A percentile compares a stretch with the other conserved stretches of the same genome.
These are phyloP conservation scores for Zaprionus ghesquierei DNA, from an alignment of 1,140 invertebrate genomes.

Conservation along the genomic window DNA sequence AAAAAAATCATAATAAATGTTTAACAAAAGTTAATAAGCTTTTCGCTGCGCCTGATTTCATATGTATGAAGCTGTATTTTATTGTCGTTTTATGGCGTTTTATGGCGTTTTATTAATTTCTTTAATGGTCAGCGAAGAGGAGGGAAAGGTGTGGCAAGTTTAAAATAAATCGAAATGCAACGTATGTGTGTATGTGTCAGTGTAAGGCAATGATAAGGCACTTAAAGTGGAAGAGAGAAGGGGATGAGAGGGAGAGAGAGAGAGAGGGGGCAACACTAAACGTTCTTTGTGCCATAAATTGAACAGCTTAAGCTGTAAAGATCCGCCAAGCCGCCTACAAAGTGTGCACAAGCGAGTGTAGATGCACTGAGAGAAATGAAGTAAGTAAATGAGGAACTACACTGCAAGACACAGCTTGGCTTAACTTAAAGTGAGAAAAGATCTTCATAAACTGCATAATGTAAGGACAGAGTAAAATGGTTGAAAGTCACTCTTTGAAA, in stretches of 20 bases:
- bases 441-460: too few species aligned
- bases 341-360: not conserved
- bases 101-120: conserved; percentile 77
- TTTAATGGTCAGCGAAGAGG: conserved; percentile 21
- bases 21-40: conserved; percentile 59
- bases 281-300: not conserved
- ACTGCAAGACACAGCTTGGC: too few species aligned
- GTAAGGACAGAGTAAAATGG: too few species aligned
- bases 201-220: conserved; percentile 38
- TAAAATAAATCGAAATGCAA: conserved; percentile 43
- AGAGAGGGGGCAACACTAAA: not conserved
- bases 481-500: too few species aligned
- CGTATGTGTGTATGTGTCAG: conserved; percentile 20
- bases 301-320: not conserved
- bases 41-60: conserved; percentile 52
- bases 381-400: not conserved
- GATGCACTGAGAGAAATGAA: not conserved
- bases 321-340: not conserved
- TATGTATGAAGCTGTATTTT: conserved; percentile 53
- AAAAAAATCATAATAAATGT: conserved; percentile 58
- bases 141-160: conserved; percentile 6
- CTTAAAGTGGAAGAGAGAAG: not conserved
- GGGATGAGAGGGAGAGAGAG: not conserved
- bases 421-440: too few species aligned
- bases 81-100: conserved; percentile 74